phyloP scores from a whole-genome alignment of 2,797 vertebrate species.

The Karalla daura region DNA sequence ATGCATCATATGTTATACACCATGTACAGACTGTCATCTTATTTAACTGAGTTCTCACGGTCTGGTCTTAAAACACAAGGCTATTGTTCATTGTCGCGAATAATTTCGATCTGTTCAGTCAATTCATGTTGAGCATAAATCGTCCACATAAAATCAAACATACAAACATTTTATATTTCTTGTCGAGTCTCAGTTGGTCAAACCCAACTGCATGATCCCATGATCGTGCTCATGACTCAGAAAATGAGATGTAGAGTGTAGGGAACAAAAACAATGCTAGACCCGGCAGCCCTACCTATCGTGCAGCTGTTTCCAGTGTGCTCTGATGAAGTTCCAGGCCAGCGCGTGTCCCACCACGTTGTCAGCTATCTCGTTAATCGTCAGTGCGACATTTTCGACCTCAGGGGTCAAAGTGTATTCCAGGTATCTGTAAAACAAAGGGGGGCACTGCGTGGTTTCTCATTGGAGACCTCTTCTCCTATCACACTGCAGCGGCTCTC shows the following conservation, averaged over 20 bases:
- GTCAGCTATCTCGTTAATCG: constrained; percentile 81
- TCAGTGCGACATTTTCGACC: constrained; percentile 83
- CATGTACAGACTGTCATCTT: no score
- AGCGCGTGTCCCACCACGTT: constrained; percentile 88
- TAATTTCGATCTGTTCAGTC: no score
- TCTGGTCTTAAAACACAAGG: no score
- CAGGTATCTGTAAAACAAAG: constrained; percentile 88
- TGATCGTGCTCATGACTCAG: neutral
- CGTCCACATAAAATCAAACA: constrained; percentile 13
- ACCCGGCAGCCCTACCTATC: constrained; percentile 67
- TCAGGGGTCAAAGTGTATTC: constrained; percentile 85
- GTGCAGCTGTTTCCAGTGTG: constrained; percentile 85
- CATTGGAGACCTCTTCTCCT: no score
- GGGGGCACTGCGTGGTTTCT: neutral
- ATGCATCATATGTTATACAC: no score
- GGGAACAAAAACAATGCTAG: neutral
- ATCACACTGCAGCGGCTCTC: neutral
- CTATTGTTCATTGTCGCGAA: no score
- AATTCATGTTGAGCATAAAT: no score
- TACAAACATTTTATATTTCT: neutral
- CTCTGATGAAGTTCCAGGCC: constrained; percentile 91
- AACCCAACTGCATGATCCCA: constrained; percentile 8
- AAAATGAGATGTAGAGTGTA: neutral
- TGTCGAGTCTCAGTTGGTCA: constrained; percentile 7
- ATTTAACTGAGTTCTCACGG: no score